A percentile compares a stretch with the other conserved stretches of the same genome.
These are phyloP conservation scores for Tapirus indicus DNA, from an alignment of 2,797 vertebrate species.

Conservation along the genomic window DNA sequence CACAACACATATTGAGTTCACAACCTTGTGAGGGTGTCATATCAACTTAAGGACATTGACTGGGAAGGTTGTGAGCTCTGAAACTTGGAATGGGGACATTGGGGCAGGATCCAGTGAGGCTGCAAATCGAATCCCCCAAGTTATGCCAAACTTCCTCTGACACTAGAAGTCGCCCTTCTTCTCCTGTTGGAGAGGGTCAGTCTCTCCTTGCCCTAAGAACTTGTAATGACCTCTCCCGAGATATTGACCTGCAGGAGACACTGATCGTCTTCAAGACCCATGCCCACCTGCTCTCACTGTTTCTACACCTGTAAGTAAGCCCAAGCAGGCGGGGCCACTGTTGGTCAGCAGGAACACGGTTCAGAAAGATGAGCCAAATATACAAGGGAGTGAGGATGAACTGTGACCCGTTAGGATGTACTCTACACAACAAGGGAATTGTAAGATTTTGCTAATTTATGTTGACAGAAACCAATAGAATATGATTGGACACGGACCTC, in stretches of 20 bases:
- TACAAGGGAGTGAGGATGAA: too few relatives aligned
- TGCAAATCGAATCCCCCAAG: too few relatives aligned
- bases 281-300: fast-evolving
- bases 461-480: not conserved
- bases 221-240: not conserved
- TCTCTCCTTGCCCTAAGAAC: not conserved
- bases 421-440: too few relatives aligned
- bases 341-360: fast-evolving
- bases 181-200: fast-evolving
- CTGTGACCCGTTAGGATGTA: fast-evolving
- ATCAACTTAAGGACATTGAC: not conserved
- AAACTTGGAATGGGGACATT: not conserved
- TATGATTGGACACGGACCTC: fast-evolving
- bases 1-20: too few relatives aligned
- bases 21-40: not conserved
- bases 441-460: not conserved
- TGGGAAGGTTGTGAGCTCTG: fast-evolving
- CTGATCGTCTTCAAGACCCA: not conserved
- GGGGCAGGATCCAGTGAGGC: not conserved
- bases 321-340: fast-evolving
- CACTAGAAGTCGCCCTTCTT: not conserved
- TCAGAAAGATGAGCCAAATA: fast-evolving
- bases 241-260: fast-evolving
- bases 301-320: too few relatives aligned
- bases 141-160: not conserved